Evolutionary conservation across 2,113 vertebrate genomes (phyloP).

Genomic region (Corythaeola cristata): DNA sequence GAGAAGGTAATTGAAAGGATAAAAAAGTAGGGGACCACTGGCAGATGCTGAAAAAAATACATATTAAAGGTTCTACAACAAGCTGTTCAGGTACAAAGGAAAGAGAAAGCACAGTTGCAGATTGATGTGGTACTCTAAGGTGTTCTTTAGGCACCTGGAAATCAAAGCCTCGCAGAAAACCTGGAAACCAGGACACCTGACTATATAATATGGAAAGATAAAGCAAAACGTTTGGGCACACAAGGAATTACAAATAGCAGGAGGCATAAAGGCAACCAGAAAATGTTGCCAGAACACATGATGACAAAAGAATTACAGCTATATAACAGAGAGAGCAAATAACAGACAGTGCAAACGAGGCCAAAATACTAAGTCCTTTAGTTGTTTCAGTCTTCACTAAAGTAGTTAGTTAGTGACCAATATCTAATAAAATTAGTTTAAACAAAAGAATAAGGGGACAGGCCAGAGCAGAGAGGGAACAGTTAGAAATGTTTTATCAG

Average conservation of each 20-base stretch:
- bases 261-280: neutral
- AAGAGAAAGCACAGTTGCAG: neutral
- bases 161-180: neutral
- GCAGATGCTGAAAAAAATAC: neutral
- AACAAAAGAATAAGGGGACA: neutral
- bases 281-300: neutral
- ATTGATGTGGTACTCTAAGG: neutral
- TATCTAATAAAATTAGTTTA: neutral
- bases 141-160: neutral
- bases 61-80: neutral
- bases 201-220: neutral
- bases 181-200: conserved; percentile 10
- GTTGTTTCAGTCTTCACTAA: neutral
- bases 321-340: neutral
- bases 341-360: neutral
- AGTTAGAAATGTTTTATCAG: neutral
- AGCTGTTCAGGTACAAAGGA: neutral
- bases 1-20: conserved; percentile 8
- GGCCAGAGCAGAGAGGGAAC: neutral
- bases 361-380: neutral
- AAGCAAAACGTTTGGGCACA: neutral
- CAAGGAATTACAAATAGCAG: neutral
- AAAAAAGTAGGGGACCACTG: neutral
- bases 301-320: neutral
- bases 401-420: neutral